phyloP scores from a whole-genome alignment of 2,888 invertebrate genomes.

The Miltochrista miniata region DNA sequence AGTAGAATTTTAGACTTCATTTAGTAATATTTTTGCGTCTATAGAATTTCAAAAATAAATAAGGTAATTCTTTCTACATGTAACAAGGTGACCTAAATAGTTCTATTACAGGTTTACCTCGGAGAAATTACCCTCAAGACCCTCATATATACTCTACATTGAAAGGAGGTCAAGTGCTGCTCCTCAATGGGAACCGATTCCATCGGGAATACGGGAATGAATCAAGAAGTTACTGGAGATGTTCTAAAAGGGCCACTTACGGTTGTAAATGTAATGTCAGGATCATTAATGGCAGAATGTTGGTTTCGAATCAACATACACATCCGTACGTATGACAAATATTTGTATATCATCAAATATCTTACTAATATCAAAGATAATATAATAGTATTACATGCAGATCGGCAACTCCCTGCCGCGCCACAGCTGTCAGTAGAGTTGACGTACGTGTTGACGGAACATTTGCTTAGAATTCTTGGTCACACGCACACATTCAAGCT shows the following conservation, averaged over 20 bases:
- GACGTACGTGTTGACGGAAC: too few species aligned
- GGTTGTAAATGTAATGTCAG: constrained; percentile 56
- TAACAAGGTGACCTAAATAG: background rate
- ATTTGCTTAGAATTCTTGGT: too few species aligned
- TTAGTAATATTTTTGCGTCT: too few species aligned
- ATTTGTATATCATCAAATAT: too few species aligned
- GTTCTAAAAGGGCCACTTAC: constrained; percentile 48
- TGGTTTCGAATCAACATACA: constrained; percentile 49
- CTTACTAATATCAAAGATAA: too few species aligned
- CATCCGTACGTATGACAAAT: constrained; percentile 25
- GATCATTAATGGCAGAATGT: constrained; percentile 49
- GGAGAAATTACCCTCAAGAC: too few species aligned
- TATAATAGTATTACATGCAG: too few species aligned
- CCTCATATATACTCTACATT: constrained; percentile 47
- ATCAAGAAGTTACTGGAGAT: constrained; percentile 60
- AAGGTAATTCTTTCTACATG: background rate
- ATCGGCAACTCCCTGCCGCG: too few species aligned
- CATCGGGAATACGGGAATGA: constrained; percentile 56
- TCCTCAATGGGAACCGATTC: constrained; percentile 52
- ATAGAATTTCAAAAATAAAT: too few species aligned
- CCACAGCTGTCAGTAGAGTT: too few species aligned
- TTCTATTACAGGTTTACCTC: background rate
- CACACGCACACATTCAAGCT: too few species aligned
- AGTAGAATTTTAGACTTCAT: too few species aligned
- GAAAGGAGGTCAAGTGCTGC: constrained; percentile 57